A percentile compares a stretch with the other conserved stretches of the same genome.
Conservation (phyloP, 2,113 vertebrate species). For the Geococcyx californianus region DNA sequence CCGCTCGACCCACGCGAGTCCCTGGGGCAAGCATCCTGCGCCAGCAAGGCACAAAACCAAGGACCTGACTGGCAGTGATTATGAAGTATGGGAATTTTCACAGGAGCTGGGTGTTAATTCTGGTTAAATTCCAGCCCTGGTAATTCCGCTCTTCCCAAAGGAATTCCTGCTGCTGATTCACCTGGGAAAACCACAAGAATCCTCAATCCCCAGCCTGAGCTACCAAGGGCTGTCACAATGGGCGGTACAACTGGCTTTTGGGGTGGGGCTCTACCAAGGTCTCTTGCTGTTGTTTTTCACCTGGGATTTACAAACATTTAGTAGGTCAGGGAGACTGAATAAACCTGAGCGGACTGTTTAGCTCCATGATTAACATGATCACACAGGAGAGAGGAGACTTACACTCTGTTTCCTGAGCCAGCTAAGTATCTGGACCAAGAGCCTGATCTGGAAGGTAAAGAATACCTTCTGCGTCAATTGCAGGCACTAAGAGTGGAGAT, state of each 20-base stretch:
- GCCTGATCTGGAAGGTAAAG: neutral
- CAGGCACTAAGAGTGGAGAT: neutral
- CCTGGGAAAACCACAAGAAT: neutral
- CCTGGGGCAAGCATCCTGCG: neutral
- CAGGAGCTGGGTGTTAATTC: neutral
- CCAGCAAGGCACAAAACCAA: neutral
- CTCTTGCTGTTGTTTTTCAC: neutral
- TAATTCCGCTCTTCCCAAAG: neutral
- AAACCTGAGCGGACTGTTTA: neutral
- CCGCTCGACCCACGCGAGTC: accelerated
- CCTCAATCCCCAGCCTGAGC: neutral
- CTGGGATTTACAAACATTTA: neutral
- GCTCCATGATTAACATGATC: neutral
- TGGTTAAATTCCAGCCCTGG: neutral
- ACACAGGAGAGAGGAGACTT: neutral
- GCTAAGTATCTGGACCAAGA: neutral
- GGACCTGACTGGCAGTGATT: neutral
- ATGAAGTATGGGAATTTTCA: neutral
- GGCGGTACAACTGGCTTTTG: neutral
- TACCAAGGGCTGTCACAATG: neutral
- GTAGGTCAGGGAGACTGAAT: neutral
- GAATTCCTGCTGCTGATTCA: neutral
- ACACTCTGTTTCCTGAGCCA: neutral
- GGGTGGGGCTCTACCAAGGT: neutral
- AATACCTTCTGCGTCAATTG: neutral